Conservation (phyloP, 1,140 invertebrate species). For the Bombus waltoni region DNA sequence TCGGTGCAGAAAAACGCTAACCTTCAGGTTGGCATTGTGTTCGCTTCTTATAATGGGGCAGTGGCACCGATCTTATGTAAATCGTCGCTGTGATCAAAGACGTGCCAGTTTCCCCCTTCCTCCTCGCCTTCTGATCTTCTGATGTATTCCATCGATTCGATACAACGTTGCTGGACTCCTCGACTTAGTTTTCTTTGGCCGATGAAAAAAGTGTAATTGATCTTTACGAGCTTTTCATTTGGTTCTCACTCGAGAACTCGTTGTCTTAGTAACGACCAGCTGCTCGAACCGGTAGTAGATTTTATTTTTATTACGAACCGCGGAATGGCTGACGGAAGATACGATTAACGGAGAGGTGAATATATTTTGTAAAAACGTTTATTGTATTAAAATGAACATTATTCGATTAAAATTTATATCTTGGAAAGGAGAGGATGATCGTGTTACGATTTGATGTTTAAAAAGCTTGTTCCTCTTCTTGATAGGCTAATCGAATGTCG, state of each 20-base stretch:
- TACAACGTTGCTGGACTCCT: background rate
- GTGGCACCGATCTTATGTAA: slow-evolving; percentile 73
- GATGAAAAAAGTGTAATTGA: slow-evolving; percentile 23
- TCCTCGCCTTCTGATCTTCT: slow-evolving; percentile 42
- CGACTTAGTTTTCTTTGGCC: slow-evolving; percentile 7
- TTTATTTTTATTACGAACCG: background rate
- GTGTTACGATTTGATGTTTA: slow-evolving; percentile 10
- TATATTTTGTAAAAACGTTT: slow-evolving; percentile 5
- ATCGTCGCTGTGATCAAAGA: slow-evolving; percentile 63
- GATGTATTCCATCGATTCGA: slow-evolving; percentile 48
- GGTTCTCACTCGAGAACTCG: background rate
- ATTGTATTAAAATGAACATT: slow-evolving; percentile 8
- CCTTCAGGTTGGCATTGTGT: slow-evolving; percentile 68
- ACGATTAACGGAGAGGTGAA: background rate
- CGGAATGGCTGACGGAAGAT: background rate
- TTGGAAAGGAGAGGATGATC: background rate
- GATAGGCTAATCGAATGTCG: slow-evolving; percentile 68
- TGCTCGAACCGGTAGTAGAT: background rate
- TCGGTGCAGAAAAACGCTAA: slow-evolving; percentile 55
- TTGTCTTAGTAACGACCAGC: slow-evolving; percentile 2
- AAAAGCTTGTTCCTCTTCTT: slow-evolving; percentile 64
- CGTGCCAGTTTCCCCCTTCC: slow-evolving; percentile 46
- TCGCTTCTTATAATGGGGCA: slow-evolving; percentile 64
- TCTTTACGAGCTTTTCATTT: slow-evolving; percentile 22
- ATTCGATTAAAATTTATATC: slow-evolving; percentile 4